Evolutionary conservation across 1,140 invertebrate species (phyloP), one percentile per base, ranked within the genome.

Genomic region (Mylabris phalerata): DNA sequence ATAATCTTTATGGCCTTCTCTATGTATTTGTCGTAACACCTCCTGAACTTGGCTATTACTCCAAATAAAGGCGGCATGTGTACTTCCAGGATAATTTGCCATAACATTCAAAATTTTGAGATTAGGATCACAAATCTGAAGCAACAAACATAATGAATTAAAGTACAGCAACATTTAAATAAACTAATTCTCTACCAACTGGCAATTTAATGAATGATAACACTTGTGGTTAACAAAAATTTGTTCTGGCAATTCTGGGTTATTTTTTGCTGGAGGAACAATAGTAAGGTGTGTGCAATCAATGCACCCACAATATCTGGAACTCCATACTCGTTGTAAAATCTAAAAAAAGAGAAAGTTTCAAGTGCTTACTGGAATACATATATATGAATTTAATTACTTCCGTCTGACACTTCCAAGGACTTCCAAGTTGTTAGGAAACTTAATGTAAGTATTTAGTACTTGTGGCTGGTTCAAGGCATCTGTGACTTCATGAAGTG

Each of bases 211-310:
- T 4, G 67, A 70, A 58, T 72, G 66, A 48, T 70, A 73, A 25
- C 55, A 55, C 63, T 73, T 72, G 10, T 68, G 55, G 54, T 72
- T 73, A 0, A 74, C 60, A 61, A 67, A 74, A 32, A 71, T 50
- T 59, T 68, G 55, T 55, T 70, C 60, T 13, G 1, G 13, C 13
- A 13, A 13, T 13, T 13, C 13, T 13, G 13, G 13, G 13, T 13
- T 13, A 46, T 70, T 9, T 5, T 4, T 40, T 11, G 40, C 9
- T 10, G 67, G 67, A 4, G 68, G 59, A 45, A 64, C 50, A 41
- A 70, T 71, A n/a, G 68, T 64, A 13, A 70, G 54, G 57, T 72
- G 69, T 1, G 69, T 72, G 44, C 69, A 67, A 59, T 71, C 69
- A 4, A 71, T 62, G 63, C 65, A 32, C 69, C 46, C 38, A 62